Evolutionary conservation across 2,888 invertebrate species (phyloP), one percentile per base, ranked within the genome.

Genomic region (Erpobdella octoculata): DNA sequence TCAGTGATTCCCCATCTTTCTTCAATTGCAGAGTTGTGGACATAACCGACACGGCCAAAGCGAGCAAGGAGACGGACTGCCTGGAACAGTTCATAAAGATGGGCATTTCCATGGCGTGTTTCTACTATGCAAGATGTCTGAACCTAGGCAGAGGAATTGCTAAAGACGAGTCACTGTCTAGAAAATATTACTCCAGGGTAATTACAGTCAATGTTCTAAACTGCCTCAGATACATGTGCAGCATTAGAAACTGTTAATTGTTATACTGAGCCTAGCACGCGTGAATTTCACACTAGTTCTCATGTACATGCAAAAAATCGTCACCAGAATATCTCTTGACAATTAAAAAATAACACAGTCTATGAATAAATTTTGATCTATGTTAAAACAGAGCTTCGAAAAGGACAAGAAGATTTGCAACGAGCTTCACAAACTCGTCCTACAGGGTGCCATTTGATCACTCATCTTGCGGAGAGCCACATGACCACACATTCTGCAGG

Each of bases 91-190:
- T 77, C 75, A 78, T 82, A 28, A 66, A 75, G 15, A 83, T 38
- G 81, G 74, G 82, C 12, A 62, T 62, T n/a, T 62, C 62, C 9
- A 62, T 62, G 1, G 62, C 81, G 3, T 79, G 78, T 75, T 83
- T 82, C 76, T 80, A 79, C 75, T 81, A 80, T 75, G 83, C 80
- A 6, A 75, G 82, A 15, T 82, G 81, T 76, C 75, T 82, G 58
- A 77, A 79, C 15, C 76, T 76, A 33, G 83, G 82, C 0, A 74
- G 77, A 31, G 82, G 82, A 2, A 74, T 81, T 12, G 78, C 79
- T 71, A 77, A 77, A 36, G 78, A 81, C 75, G 74, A 77, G 59
- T 74, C 72, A 1, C 76, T 78, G 58, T 81, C 83, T 37, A 75
- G 78, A 62, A 75, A 74, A 37, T 81, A 78, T 74, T 83, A 81